Evolutionary conservation across 2,888 invertebrate species (phyloP), one percentile per base, ranked within the genome.

Genomic region (Leucoptera coffeella): DNA sequence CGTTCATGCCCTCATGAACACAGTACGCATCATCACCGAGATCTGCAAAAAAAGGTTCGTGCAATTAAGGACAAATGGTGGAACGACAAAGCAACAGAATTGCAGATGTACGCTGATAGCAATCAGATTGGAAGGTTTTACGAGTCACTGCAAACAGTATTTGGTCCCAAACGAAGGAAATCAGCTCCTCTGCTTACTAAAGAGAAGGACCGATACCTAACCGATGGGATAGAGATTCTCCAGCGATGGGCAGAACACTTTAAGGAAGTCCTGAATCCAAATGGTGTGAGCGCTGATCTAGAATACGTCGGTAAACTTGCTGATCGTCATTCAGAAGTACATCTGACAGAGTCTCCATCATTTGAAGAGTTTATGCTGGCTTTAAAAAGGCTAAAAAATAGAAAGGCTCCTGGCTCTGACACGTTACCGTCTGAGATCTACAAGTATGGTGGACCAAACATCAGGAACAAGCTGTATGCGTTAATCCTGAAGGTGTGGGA

Each of bases 201-300:
- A 4, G 23, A 23, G n/a, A 14, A 14, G n/a, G 5, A 14, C 4
- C 5, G 9, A n/a, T 15, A 15, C 3, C 14, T 23, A 14, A 23
- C 14, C 15, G 14, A 23, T 3, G 9, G 4, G n/a, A n/a, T n/a
- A n/a, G n/a, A n/a, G n/a, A n/a, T n/a, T n/a, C n/a, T n/a, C n/a
- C n/a, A n/a, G n/a, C 14, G 23, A 3, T 23, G 23, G 23, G 14
- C 23, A 7, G 23, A 23, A 10, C 23, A 23, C 10, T 23, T 23
- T n/a, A 3, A 13, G 7, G 23, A 14, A 4, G 23, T 23, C 10
- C 14, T 23, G 5, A 23, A 23, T n/a, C n/a, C n/a, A n/a, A n/a
- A n/a, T n/a, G n/a, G n/a, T n/a, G n/a, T n/a, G n/a, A n/a, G n/a
- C n/a, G 7, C 14, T 13, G 23, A 23, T 10, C 23, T 14, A 4